Evolutionary conservation across 1,140 invertebrate species (phyloP).

Genomic region (Homalodisca vitripennis): DNA sequence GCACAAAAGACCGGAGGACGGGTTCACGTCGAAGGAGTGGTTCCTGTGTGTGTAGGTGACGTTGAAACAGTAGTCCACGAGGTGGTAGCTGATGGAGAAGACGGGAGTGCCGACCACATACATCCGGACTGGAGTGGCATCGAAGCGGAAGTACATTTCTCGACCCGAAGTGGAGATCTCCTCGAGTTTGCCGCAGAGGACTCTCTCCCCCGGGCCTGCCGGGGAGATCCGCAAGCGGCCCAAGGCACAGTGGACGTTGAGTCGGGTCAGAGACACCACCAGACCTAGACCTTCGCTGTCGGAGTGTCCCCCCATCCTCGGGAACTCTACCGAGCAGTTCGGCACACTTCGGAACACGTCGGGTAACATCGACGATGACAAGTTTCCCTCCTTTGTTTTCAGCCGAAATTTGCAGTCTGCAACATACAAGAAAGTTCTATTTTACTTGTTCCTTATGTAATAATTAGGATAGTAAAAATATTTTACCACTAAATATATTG

Average conservation of each 20-base stretch:
- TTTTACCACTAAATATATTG: too few species aligned
- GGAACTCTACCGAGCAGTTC: slow-evolving; percentile 50
- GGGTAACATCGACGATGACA: slow-evolving; percentile 46
- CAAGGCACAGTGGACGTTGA: slow-evolving; percentile 60
- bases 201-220: slow-evolving; percentile 34
- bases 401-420: slow-evolving; percentile 49
- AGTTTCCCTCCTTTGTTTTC: slow-evolving; percentile 39
- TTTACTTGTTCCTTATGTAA: too few species aligned
- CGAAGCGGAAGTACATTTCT: slow-evolving; percentile 54
- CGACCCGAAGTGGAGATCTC: slow-evolving; percentile 56
- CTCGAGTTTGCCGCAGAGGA: slow-evolving; percentile 61
- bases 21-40: slow-evolving; percentile 58
- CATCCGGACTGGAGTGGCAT: slow-evolving; percentile 47
- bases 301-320: slow-evolving; percentile 20
- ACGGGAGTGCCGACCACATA: slow-evolving; percentile 57
- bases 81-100: slow-evolving; percentile 58
- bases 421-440: slow-evolving; percentile 39
- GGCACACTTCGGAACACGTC: slow-evolving; percentile 15
- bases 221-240: slow-evolving; percentile 57
- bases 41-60: slow-evolving; percentile 58
- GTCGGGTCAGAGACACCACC: slow-evolving; percentile 57
- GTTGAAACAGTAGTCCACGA: slow-evolving; percentile 65
- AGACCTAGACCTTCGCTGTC: slow-evolving; percentile 38
- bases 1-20: slow-evolving; percentile 55
- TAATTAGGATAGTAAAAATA: too few species aligned